Evolutionary conservation across 2,113 vertebrate species (phyloP), one percentile per base, ranked within the genome.

Genomic region (Panthera leo): DNA sequence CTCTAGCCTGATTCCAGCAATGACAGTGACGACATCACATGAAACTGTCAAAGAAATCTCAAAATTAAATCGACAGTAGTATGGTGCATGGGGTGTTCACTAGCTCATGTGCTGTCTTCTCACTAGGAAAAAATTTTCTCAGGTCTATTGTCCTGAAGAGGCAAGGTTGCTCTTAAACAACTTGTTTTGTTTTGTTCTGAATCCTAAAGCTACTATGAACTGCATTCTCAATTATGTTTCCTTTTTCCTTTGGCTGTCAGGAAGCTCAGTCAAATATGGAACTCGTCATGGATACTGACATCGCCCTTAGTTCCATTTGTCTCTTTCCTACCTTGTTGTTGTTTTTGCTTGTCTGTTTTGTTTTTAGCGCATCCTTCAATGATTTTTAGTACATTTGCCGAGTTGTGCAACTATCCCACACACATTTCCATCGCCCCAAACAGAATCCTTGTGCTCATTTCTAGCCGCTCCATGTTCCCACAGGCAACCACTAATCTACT

Each of bases 41-140:
- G 88, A 96, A 95, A 71, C 53, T 51, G 18, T 90, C 85, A 48
- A 86, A 95, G 27, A 75, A 91, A 92, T 70, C 21, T 76, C 31
- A 45, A 90, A 70, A 91, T 75, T 53, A 76, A 91, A 92, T 58
- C 55, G 34, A 79, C 53, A 34, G 7, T 39, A 85, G 39, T 25
- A 23, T 14, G 63, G 55, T 21, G 48, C 80, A 71, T 11, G 79
- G 25, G 39, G 55, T 58, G 5, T 58, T 89, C 39, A 42, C 70
- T 92, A 48, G 53, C 31, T 94, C 36, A 42, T n/a, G 29, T 5
- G 12, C 18, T 73, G 21, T 89, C 19, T 4, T 92, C 42, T 94
- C 31, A 36, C 14, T 53, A 78, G 71, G 34, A 71, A 75, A 55
- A 58, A 4, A 5, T 63, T 90, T 84, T 84, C 39, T 80, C 21